Percentiles rank a stretch among this genome's conserved stretches.
Conservation (phyloP, 2,113 vertebrate genomes). For the Picathartes gymnocephalus region DNA sequence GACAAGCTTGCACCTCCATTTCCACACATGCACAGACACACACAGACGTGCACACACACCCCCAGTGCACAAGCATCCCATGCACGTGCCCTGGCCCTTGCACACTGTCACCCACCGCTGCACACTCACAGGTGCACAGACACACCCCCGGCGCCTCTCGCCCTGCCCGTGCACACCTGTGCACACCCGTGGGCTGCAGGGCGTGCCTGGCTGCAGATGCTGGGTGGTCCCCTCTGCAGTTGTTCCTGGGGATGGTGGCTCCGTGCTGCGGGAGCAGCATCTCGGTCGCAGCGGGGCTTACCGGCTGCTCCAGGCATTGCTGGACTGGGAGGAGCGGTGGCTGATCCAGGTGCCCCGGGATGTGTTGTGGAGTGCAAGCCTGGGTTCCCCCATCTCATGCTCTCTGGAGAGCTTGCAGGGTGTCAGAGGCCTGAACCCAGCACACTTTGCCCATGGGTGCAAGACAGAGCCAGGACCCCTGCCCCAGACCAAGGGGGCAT, state of each 20-base stretch:
- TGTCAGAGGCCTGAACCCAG: too few relatives aligned
- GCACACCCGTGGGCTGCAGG: background rate
- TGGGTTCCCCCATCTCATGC: accelerated
- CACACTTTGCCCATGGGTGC: background rate
- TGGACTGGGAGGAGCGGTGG: accelerated
- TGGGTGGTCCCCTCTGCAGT: background rate
- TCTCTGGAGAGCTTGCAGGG: background rate
- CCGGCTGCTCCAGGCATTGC: background rate
- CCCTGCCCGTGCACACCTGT: background rate
- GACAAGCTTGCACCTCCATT: background rate
- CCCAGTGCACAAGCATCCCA: background rate
- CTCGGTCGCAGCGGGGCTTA: background rate
- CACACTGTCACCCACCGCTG: accelerated
- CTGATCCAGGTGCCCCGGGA: background rate
- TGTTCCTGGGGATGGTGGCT: background rate
- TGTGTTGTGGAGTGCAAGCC: background rate
- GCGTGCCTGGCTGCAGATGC: background rate
- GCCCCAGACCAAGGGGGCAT: background rate
- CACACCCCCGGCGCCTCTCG: accelerated
- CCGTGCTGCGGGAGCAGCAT: background rate
- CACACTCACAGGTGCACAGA: background rate
- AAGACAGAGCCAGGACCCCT: background rate
- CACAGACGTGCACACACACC: too few relatives aligned
- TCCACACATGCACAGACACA: background rate
- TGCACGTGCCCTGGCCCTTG: background rate